Evolutionary conservation across 2,888 invertebrate species (phyloP), one percentile per base, ranked within the genome.

Genomic region (Drosophila meridionalis): DNA sequence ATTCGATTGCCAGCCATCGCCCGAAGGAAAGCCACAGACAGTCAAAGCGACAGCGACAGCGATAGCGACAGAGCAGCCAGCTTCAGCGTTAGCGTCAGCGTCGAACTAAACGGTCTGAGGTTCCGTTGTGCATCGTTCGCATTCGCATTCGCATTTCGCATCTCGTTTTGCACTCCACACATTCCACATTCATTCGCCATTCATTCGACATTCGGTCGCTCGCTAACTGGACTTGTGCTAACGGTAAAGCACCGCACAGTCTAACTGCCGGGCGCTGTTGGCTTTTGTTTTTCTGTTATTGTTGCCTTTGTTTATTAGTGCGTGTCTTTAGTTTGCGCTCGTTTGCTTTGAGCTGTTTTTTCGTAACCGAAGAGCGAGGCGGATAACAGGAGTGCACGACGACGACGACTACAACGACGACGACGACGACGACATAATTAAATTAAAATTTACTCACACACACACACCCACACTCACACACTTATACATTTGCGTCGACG

Each of bases 241-340:
- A 20, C 56, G 61, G 40, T 38, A 30, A 6, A 6, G 53, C 12
- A n/a, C 12, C 9, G 26, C 32, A 43, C n/a, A 43, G 63, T 77
- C 48, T n/a, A n/a, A n/a, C 47, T 32, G n/a, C 9, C 48, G 14
- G 14, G 48, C 9, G 36, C 57, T 14, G 55, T 28, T 64, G 69
- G 55, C 64, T 26, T 66, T 58, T 64, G 56, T 40, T 53, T 61
- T 63, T 78, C 66, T 73, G 71, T 80, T 83, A 82, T 87, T 87
- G 73, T 78, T 78, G 79, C 69, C 74, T 81, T 81, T 86, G 84
- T 81, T 89, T 89, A 86, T 81, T 89, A 70, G 89, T 84, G 84
- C 89, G 83, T 88, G 84, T 75, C 87, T 84, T 76, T 61, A 76
- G 75, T 78, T 73, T 61, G 80, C 56, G 61, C 73, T 65, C 76